A percentile compares a stretch with the other conserved stretches of the same genome.
These are phyloP conservation scores for Apoda limacodes DNA, from an alignment of 2,888 invertebrate genomes.

Conservation along the genomic window DNA sequence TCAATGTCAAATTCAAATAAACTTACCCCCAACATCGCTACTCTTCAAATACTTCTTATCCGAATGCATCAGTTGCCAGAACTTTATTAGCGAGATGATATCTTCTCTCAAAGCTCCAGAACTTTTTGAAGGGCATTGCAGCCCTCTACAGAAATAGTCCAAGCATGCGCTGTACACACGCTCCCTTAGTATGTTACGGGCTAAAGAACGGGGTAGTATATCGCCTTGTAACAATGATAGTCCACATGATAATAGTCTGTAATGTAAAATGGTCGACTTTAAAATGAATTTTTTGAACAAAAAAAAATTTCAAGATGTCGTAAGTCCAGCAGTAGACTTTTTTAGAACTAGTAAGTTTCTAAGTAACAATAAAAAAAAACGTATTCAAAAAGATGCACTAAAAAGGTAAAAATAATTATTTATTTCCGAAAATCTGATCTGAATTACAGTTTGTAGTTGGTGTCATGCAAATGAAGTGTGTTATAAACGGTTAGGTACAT, in stretches of 20 bases:
- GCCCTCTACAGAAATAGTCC: constrained; percentile 94
- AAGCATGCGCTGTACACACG: constrained; percentile 94
- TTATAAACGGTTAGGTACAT: too few relatives aligned
- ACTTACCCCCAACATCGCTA: constrained; percentile 85
- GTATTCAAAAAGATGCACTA: too few relatives aligned
- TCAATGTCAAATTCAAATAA: too few relatives aligned
- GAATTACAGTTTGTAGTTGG: too few relatives aligned
- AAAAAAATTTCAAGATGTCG: too few relatives aligned
- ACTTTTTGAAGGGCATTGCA: constrained; percentile 88
- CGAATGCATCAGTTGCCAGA: constrained; percentile 96
- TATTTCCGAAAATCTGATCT: too few relatives aligned
- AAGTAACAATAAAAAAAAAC: too few relatives aligned
- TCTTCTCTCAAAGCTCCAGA: constrained; percentile 87
- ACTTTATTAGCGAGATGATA: constrained; percentile 87
- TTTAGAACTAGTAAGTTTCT: too few relatives aligned
- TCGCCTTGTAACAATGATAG: constrained; percentile 94
- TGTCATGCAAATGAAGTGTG: too few relatives aligned
- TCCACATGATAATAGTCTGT: constrained; percentile 88
- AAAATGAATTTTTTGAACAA: too few relatives aligned
- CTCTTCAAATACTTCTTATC: constrained; percentile 92
- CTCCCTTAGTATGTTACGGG: constrained; percentile 93
- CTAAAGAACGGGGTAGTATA: constrained; percentile 84
- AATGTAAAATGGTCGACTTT: constrained; percentile 10
- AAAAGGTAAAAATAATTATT: too few relatives aligned
- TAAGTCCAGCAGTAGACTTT: too few relatives aligned